Base-by-base conservation (phyloP, 1,140 invertebrate species). In the Trachymyrmex septentrionalis region DNA sequence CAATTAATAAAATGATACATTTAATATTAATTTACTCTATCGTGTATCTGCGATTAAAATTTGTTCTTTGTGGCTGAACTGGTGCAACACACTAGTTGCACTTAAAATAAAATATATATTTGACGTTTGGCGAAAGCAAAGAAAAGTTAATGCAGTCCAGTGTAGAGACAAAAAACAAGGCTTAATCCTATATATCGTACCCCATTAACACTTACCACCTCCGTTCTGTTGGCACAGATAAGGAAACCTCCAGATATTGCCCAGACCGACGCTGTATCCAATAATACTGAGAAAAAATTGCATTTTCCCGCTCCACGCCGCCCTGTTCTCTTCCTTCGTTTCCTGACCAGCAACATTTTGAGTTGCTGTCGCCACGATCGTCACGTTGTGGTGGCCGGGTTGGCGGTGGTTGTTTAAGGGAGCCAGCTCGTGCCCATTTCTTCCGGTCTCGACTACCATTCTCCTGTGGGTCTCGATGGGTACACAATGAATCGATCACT, bases 191-290 rank as follows among this genome's bases (percentile, higher is more conserved):
- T 44, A 44, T 44, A 44, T 44, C 38, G 38, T 7, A 9, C 2
- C 16, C 9, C 34, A n/a, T 16, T 9, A 38, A 66, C 84, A 96
- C 97, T 97, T 93, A 98, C 98, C 98, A 95, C 98, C 98, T 66
- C 98, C 98, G 95, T 99, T 99, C 94, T 98, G 97, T 95, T 99
- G 98, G 92, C 98, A 99, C 76, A 99, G 95, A 93, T 99, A 99
- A 12, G 98, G 98, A 96, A 99, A 99, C 91, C 98, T 96, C 99
- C 98, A 99, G 64, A 99, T 98, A 93, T 99, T 99, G 21, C 98
- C 98, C 27, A 99, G 96, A 0, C 98, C 98, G 7, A 99, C 98
- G 57, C 98, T 98, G 94, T 98, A 98, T 1, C 98, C 98, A 71
- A 99, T 98, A 94, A 98, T 98, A 87, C 97, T 98, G 86, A 99